Evolutionary conservation across 2,797 vertebrate species (phyloP).

Genomic region (Discoglossus pictus): DNA sequence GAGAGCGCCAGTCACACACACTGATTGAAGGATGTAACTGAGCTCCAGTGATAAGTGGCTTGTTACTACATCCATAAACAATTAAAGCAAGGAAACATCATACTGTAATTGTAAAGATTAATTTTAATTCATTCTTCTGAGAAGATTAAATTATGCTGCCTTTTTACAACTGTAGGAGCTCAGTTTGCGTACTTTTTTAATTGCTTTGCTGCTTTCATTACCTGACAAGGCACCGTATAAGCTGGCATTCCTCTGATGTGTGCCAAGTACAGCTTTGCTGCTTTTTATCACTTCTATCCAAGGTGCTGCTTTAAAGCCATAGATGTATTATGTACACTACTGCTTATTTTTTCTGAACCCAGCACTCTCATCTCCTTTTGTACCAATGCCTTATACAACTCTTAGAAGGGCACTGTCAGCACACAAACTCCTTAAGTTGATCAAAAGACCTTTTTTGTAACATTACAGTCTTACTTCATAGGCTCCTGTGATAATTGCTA

Average conservation of each 20-base stretch:
- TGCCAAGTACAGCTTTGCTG: slow-evolving; percentile 8
- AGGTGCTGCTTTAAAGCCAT: slow-evolving; percentile 2
- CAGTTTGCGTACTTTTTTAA: slow-evolving; percentile 9
- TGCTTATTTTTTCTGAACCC: slow-evolving; percentile 13
- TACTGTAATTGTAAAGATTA: slow-evolving; percentile 18
- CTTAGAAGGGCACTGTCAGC: no score
- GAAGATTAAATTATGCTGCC: slow-evolving; percentile 27
- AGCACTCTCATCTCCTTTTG: slow-evolving; percentile 15
- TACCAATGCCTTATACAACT: no score
- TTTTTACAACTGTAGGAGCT: slow-evolving; percentile 15
- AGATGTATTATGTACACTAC: no score
- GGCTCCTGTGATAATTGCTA: no score
- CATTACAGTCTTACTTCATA: no score
- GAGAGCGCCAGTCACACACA: slow-evolving; percentile 2
- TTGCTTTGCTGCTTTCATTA: slow-evolving; percentile 22
- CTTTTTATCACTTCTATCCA: slow-evolving; percentile 22
- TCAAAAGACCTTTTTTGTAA: no score
- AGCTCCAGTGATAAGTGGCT: slow-evolving; percentile 18
- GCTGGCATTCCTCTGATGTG: not conserved
- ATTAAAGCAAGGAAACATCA: slow-evolving; percentile 9
- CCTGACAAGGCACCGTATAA: slow-evolving; percentile 16
- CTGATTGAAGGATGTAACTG: slow-evolving; percentile 26
- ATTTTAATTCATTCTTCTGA: slow-evolving; percentile 13
- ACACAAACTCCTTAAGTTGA: no score
- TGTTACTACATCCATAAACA: slow-evolving; percentile 32